A percentile compares a stretch with the other conserved stretches of the same genome.
Conservation (phyloP, 2,888 invertebrate species). For the Ophion ventricosus region DNA sequence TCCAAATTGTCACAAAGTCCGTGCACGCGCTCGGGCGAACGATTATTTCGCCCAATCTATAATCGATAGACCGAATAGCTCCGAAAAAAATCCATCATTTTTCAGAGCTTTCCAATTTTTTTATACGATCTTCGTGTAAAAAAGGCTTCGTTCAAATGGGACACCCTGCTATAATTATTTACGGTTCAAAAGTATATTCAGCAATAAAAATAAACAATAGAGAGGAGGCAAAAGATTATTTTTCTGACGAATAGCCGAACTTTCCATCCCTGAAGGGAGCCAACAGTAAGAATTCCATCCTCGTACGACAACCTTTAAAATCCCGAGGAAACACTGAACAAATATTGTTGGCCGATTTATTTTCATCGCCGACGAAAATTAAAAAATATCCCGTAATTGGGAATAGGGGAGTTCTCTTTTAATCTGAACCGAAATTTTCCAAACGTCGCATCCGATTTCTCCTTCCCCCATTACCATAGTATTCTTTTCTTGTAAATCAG, state of each 20-base stretch:
- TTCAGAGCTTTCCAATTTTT: no score
- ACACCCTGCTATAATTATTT: no score
- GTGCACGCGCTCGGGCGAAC: background rate
- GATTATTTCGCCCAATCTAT: background rate
- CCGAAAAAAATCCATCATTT: background rate
- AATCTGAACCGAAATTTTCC: constrained; percentile 24
- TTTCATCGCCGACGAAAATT: constrained; percentile 6
- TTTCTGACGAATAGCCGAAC: no score
- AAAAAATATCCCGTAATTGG: background rate
- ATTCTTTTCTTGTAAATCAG: constrained; percentile 21
- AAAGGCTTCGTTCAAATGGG: no score
- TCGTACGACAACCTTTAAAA: no score
- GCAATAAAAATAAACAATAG: no score
- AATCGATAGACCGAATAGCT: background rate
- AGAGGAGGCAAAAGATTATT: no score
- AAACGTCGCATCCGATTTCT: constrained; percentile 2
- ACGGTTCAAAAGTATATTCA: no score
- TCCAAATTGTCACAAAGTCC: background rate
- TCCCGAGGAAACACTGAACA: no score
- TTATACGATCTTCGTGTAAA: no score
- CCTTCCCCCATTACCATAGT: constrained; percentile 5
- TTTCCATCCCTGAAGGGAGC: no score
- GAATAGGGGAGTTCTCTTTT: background rate
- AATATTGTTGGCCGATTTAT: background rate
- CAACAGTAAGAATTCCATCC: no score